Percentiles rank a stretch among this genome's conserved stretches.
phyloP scores from a whole-genome alignment of 35 echinoderm and acorn worm genomes.

The Chiridota heheva region DNA sequence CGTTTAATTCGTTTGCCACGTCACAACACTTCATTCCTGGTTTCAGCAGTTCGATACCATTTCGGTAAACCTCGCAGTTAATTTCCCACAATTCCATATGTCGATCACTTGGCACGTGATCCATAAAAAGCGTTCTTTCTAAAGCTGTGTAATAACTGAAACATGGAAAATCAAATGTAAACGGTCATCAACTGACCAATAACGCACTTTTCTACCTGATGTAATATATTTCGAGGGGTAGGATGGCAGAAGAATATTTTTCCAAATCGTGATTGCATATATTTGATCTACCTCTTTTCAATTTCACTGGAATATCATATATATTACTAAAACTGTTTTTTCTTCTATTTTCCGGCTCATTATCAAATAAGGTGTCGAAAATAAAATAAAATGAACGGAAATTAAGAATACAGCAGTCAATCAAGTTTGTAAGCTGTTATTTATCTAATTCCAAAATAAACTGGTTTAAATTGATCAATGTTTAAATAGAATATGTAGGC shows the following conservation, averaged over 20 bases:
- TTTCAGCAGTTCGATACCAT: conserved; percentile 57
- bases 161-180: not conserved
- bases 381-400: no score
- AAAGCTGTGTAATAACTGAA: conserved; percentile 60
- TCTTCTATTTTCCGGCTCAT: no score
- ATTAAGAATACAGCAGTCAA: no score
- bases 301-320: no score
- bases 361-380: no score
- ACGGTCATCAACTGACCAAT: not conserved
- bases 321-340: no score
- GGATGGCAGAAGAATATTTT: not conserved
- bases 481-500: no score
- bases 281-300: no score
- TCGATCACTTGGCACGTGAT: conserved; percentile 40
- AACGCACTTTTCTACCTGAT: not conserved
- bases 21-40: conserved; percentile 65
- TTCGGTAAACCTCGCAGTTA: conserved; percentile 54
- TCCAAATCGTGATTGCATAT: no score
- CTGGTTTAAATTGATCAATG: no score
- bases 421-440: no score
- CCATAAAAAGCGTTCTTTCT: conserved; percentile 59
- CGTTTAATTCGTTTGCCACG: conserved; percentile 47
- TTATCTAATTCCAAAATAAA: no score
- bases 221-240: not conserved
- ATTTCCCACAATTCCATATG: conserved; percentile 54